Evolutionary conservation across 64 coral and sea anemone species (phyloP).

Genomic region (Orbicella faveolata): DNA sequence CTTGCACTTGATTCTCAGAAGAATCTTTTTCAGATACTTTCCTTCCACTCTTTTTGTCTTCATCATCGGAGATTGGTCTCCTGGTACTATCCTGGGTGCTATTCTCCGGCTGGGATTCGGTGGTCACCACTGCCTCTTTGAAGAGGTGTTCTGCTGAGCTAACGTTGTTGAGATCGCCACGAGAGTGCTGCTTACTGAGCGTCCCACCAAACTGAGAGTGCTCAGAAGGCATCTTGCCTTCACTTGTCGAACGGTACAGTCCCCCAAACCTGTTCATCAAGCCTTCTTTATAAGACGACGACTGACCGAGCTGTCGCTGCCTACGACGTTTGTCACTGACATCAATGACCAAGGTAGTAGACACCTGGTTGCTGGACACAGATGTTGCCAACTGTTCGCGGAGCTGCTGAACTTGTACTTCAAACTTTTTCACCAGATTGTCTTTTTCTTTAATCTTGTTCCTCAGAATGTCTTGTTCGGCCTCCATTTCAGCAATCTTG

Average conservation of each 20-base stretch:
- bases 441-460: constrained; percentile 35
- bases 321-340: constrained; percentile 11
- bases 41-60: not conserved
- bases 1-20: no score
- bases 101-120: not conserved
- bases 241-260: constrained; percentile 2
- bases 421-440: constrained; percentile 36
- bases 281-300: constrained; percentile 28
- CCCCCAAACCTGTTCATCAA: constrained; percentile 4
- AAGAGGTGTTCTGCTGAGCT: not conserved
- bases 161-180: not conserved
- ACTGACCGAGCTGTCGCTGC: constrained; percentile 8
- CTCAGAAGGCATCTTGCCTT: not conserved
- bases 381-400: constrained; percentile 36
- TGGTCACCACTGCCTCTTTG: not conserved
- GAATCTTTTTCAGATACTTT: not conserved
- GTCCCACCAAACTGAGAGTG: not conserved
- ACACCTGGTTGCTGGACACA: constrained; percentile 30
- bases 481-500: constrained; percentile 55
- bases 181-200: not conserved
- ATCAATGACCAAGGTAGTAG: constrained; percentile 49
- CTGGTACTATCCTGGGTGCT: not conserved
- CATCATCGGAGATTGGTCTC: not conserved
- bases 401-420: constrained; percentile 42
- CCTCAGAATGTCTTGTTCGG: constrained; percentile 49